Base-by-base conservation (phyloP, 2,888 invertebrate genomes). In the Tenthredo distinguenda region DNA sequence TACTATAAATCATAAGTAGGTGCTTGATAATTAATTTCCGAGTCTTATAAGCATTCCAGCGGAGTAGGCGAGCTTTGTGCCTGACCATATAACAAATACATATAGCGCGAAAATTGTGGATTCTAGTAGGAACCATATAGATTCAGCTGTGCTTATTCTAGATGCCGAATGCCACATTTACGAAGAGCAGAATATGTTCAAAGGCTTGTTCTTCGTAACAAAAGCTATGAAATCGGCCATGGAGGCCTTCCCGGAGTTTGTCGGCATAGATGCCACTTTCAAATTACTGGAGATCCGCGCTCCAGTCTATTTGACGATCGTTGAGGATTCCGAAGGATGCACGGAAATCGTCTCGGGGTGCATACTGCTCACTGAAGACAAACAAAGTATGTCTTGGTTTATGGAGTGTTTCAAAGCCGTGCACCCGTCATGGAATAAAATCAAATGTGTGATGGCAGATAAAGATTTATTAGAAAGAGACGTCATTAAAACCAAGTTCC, bases 381-480 rank as follows among this genome's bases (percentile, higher is more conserved):
- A 72, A 5, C 81, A 85, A 1, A 87, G 85, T 43, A 87, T 87
- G 76, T 18, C 26, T n/a, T 87, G 86, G 85, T 86, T 87, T 50
- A 50, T 87, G 21, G 37, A 84, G 4, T 85, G 74, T 40, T 87
- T 87, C 43, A 88, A 87, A 72, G 83, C 50, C 55, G 76, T 50
- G 26, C 86, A 87, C 68, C 68, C 86, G 4, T 43, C 86, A 15
- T 88, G 87, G 87, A 68, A 47, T 9, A 15, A 85, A 37, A 84
- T 87, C 15, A 88, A 83, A 81, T 84, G 55, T 1, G 86, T 87
- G 10, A 88, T 88, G 89, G 86, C 87, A 0, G 88, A 89, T 43
- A 88, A 88, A 72, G 89, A 88, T 86, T 50, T 88, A 7, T 37
- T 86, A 43, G 89, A 88, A 81, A 40, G 87, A 34, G 71, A 83